Evolutionary conservation across 2,888 invertebrate species (phyloP).

Genomic region (Ommatoiulus sabulosus): DNA sequence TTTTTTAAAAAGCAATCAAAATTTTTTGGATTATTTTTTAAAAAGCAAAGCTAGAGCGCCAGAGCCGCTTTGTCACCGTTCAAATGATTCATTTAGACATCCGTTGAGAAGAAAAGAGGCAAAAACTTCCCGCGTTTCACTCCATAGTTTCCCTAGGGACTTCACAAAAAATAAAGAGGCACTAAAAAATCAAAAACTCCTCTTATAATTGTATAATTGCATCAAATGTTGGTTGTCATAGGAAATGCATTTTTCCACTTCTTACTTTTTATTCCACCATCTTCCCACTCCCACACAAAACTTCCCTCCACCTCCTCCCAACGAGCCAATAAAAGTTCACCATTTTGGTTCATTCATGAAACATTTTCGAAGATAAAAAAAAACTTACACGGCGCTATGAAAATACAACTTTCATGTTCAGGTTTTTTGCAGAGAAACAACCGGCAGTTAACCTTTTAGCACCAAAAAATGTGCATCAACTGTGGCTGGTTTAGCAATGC

Average conservation of each 20-base stretch:
- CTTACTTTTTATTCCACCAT: constrained; percentile 27
- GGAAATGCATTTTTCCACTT: constrained; percentile 37
- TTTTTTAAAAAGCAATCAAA: background rate
- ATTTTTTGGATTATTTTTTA: constrained; percentile 19
- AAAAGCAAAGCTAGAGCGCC: background rate
- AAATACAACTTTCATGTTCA: constrained; percentile 2
- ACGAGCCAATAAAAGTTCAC: background rate
- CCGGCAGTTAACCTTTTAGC: constrained; percentile 6
- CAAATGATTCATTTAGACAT: constrained; percentile 39
- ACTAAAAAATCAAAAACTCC: constrained; percentile 32
- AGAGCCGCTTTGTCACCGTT: constrained; percentile 29
- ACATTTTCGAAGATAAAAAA: constrained; percentile 21
- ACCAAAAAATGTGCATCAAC: background rate
- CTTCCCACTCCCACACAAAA: constrained; percentile 34
- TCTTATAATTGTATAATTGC: constrained; percentile 35
- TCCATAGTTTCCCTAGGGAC: constrained; percentile 29
- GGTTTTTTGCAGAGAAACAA: background rate
- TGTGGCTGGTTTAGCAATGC: background rate
- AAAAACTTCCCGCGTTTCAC: constrained; percentile 1
- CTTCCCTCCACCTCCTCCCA: background rate
- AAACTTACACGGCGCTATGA: background rate
- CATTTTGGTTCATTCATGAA: constrained; percentile 40
- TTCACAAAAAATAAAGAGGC: constrained; percentile 38
- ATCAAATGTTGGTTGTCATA: constrained; percentile 34
- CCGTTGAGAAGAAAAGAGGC: constrained; percentile 39